These are phyloP conservation scores for Rhagologus leucostigma DNA, from an alignment of 2,113 vertebrate genomes.

Conservation along the genomic window DNA sequence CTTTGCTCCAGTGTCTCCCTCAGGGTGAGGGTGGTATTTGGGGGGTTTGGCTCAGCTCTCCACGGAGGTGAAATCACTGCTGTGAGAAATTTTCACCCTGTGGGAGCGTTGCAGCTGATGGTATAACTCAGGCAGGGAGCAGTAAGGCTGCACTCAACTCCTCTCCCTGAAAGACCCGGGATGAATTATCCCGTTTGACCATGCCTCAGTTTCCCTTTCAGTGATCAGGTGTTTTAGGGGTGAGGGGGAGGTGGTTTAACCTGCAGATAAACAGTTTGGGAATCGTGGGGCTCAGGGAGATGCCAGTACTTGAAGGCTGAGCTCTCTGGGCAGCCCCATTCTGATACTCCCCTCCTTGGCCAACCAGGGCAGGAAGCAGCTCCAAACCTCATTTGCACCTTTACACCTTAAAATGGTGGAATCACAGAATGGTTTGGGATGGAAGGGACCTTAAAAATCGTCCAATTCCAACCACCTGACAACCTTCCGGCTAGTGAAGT, in stretches of 20 bases:
- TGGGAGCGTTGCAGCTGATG: neutral
- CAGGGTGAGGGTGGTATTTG: neutral
- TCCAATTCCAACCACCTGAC: neutral
- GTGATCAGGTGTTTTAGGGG: neutral
- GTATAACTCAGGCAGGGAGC: neutral
- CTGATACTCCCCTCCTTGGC: neutral
- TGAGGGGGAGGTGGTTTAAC: neutral
- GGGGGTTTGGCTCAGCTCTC: neutral
- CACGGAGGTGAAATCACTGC: neutral
- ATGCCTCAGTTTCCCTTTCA: neutral
- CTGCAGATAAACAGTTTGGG: neutral
- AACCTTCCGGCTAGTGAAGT: neutral
- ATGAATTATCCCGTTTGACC: fast-evolving
- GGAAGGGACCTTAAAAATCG: neutral
- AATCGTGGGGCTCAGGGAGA: neutral
- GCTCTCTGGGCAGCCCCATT: neutral
- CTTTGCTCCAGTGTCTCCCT: neutral
- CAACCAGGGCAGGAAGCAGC: neutral
- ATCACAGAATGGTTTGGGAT: neutral
- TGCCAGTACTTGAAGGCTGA: neutral
- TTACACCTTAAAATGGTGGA: fast-evolving
- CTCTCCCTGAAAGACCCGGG: fast-evolving
- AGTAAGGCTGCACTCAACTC: neutral
- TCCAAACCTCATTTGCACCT: neutral
- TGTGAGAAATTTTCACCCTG: neutral